Evolutionary conservation across 2,113 vertebrate genomes (phyloP).

Genomic region (Cygnus atratus): DNA sequence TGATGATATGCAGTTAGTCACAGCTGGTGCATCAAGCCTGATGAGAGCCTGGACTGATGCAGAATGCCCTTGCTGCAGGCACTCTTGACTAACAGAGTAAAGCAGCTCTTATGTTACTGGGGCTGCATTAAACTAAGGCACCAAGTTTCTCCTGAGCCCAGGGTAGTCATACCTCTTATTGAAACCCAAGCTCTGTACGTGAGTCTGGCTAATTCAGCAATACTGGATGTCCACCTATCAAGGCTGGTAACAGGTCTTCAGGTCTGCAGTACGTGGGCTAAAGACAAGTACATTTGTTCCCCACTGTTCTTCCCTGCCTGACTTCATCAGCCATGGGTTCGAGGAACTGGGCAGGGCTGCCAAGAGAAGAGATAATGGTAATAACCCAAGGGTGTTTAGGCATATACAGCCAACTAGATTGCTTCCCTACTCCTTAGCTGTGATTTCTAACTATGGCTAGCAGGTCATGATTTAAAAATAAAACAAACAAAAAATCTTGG

Average conservation of each 20-base stretch:
- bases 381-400: background rate
- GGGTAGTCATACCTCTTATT: background rate
- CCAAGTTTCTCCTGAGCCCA: background rate
- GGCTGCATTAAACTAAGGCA: background rate
- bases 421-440: background rate
- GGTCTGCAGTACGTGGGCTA: background rate
- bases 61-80: background rate
- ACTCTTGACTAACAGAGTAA: background rate
- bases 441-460: background rate
- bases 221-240: background rate
- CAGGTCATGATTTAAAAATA: background rate
- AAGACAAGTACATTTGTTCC: background rate
- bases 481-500: background rate
- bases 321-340: background rate
- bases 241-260: background rate
- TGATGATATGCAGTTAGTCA: background rate
- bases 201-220: background rate
- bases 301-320: background rate
- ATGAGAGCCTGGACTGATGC: background rate
- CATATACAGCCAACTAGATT: background rate
- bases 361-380: background rate
- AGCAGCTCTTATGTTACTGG: background rate
- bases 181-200: background rate
- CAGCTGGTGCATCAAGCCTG: background rate
- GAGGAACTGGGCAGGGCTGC: background rate